Evolutionary conservation across 2,113 vertebrate species (phyloP), one percentile per base, ranked within the genome.

Genomic region (Xyrauchen texanus): DNA sequence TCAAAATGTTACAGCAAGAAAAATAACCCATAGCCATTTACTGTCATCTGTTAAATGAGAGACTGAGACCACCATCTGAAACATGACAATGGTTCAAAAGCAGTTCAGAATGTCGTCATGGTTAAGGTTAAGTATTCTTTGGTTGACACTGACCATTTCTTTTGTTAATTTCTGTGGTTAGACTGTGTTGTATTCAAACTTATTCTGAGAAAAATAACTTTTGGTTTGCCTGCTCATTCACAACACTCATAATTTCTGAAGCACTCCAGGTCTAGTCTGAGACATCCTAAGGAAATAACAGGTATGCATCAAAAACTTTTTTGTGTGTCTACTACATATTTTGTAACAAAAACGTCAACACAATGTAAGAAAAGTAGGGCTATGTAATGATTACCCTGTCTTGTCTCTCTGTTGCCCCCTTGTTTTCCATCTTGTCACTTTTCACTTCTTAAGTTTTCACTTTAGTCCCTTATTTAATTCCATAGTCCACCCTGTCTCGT

Each of bases 221-320:
- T 67, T 69, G 57, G 60, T 68, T 34, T 66, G 62, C 21, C 45
- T 46, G n/a, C 45, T 75, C 70, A 64, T 76, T 45, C 55, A 45
- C 71, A 51, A 79, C 71, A 79, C 65, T 51, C 8, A 66, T 67
- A 7, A 7, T 71, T 79, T 67, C 51, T 46, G 60, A 75, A 82
- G 70, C 69, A 53, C 6, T 46, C 11, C 16, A 70, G 46, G 12
- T 65, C 72, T 71, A 52, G 73, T 21, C 67, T 64, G 53, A 8
- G 6, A 58, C n/a, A 13, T 44, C 63, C 3, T 42, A 10, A 63
- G 89, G 85, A 88, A 88, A 89, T 65, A 47, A 66, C 52, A 51
- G 4, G 61, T 60, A 45, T 71, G 61, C 16, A 45, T 82, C 69
- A 74, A 63, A 55, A 58, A 42, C 58, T 61, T 49, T 49, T 49